phyloP scores from a whole-genome alignment of 2,113 vertebrate species.

The Mormyrus iriodes region DNA sequence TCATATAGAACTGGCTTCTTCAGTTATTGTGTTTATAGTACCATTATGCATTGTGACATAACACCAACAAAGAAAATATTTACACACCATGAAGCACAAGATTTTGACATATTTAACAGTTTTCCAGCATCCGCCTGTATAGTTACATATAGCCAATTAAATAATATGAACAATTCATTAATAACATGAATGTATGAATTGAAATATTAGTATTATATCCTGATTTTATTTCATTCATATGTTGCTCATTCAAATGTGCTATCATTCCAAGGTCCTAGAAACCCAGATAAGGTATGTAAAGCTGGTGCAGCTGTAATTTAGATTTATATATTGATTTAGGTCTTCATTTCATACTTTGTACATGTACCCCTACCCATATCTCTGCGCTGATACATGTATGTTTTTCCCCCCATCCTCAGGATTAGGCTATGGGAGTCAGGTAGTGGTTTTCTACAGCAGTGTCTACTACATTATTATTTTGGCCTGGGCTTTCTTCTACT shows the following conservation, averaged over 20 bases:
- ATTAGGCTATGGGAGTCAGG: constrained; percentile 60
- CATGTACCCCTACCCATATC: not conserved
- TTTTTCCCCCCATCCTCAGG: constrained; percentile 43
- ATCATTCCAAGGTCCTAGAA: not conserved
- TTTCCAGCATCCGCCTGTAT: not conserved
- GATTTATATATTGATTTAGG: not conserved
- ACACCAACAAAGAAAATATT: not conserved
- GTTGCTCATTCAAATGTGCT: not conserved
- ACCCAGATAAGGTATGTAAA: not conserved
- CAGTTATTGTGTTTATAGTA: too few species aligned
- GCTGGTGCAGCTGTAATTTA: not conserved
- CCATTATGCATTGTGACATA: too few species aligned
- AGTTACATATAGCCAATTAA: not conserved
- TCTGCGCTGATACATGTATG: not conserved
- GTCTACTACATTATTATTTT: constrained; percentile 85
- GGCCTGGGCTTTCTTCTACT: constrained; percentile 95
- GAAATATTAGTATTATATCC: not conserved
- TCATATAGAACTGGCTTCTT: too few species aligned
- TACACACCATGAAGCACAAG: not conserved
- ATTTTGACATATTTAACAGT: not conserved
- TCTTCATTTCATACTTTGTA: not conserved
- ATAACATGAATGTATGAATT: not conserved
- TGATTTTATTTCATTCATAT: not conserved
- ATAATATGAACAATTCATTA: not conserved
- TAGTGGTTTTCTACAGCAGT: constrained; percentile 63